Evolutionary conservation across 2,113 vertebrate genomes (phyloP).

Genomic region (Symphodus melops): DNA sequence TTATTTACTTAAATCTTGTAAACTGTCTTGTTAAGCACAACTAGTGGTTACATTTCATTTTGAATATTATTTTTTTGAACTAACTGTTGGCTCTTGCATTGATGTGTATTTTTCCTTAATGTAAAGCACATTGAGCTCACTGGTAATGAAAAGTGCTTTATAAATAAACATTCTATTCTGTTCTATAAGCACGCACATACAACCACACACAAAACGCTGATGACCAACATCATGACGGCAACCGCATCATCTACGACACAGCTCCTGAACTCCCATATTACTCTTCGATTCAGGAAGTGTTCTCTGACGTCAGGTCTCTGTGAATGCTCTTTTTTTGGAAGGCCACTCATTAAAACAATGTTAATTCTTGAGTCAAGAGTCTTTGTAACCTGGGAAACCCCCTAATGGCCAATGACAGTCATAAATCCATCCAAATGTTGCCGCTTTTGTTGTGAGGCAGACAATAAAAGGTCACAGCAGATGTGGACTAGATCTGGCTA

Average conservation of each 20-base stretch:
- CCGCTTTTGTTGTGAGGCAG: conserved; percentile 57
- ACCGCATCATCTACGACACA: conserved; percentile 35
- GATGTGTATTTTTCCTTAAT: too few species aligned
- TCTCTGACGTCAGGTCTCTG: conserved; percentile 72
- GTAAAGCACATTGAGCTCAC: too few species aligned
- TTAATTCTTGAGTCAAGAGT: conserved; percentile 66
- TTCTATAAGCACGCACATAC: neutral
- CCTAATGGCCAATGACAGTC: conserved; percentile 45
- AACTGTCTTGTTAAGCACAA: too few species aligned
- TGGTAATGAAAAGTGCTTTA: too few species aligned
- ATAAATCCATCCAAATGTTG: conserved; percentile 70
- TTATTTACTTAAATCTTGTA: too few species aligned
- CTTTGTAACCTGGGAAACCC: conserved; percentile 64
- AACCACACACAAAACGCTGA: neutral
- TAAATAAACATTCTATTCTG: too few species aligned
- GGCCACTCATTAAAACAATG: conserved; percentile 64
- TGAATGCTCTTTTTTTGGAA: conserved; percentile 57
- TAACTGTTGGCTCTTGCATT: too few species aligned
- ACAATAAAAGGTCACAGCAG: conserved; percentile 63
- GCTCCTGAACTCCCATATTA: conserved; percentile 35
- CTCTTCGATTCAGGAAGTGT: conserved; percentile 57
- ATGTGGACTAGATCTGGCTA: conserved; percentile 41
- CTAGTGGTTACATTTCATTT: too few species aligned
- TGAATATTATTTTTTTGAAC: too few species aligned
- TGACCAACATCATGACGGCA: conserved; percentile 38